Evolutionary conservation across 2,797 vertebrate species (phyloP), one percentile per base, ranked within the genome.

Genomic region (Oreochromis grahami): DNA sequence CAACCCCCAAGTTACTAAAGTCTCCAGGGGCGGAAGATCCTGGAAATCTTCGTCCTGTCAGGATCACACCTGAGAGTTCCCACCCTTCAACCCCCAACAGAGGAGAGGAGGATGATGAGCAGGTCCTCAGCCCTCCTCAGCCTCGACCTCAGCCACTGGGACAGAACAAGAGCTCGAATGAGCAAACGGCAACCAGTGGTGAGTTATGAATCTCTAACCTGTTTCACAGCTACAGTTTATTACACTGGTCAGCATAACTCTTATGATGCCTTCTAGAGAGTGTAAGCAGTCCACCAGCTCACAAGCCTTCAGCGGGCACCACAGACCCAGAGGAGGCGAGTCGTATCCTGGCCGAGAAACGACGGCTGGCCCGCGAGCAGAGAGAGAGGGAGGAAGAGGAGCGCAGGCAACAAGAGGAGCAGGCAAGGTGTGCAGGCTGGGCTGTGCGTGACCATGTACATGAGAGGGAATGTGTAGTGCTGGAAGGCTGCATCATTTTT

Each of bases 261-360:
- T 26, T 21, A 2, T 74, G 10, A 21, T 80, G 11, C 41, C 5
- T 77, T 85, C 1, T 56, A 96, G 95, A 96, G 80, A 80, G 26
- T 34, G 29, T 88, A 19, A 84, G 84, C 85, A 94, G 91, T 77
- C 92, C 95, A 78, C 88, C 94, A 19, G 63, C 88, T 32, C 78
- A 86, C 5, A 98, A 96, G 91, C 86, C 95, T 38, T 97, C 97
- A n/a, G 97, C 98, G 8, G 98, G 98, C 53, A 99, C 98, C 43
- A 99, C 97, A 1, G 96, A 99, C 85, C 97, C 97, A 1, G 98
- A 98, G 82, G 98, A 99, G 94, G 98, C 98, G 1, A 97, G 97
- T 1, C 97, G 98, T 52, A 96, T 99, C 85, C 95, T 99, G 74
- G 78, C 97, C 2, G 98, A 99, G 85, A 99, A 98, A 56, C 96